phyloP scores from a whole-genome alignment of 2,797 vertebrate species.

The Bradypodion pumilum region DNA sequence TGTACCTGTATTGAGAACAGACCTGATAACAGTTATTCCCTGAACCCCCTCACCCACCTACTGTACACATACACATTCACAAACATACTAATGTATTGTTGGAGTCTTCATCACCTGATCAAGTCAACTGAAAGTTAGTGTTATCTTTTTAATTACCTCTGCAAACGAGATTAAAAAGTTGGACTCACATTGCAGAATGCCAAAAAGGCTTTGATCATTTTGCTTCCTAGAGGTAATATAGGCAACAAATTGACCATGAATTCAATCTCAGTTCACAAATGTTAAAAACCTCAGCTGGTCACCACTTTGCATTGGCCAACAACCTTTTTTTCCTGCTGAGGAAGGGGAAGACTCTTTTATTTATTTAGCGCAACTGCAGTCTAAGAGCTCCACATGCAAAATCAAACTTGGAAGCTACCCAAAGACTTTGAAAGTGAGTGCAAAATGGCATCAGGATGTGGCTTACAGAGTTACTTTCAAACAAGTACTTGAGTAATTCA shows the following conservation, averaged over 20 bases:
- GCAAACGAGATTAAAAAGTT: slow-evolving; percentile 25
- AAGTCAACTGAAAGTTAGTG: not conserved
- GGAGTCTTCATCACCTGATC: not conserved
- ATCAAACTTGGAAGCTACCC: slow-evolving; percentile 22
- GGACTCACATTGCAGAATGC: slow-evolving; percentile 25
- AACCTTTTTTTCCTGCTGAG: slow-evolving; percentile 5
- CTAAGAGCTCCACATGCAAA: slow-evolving; percentile 42
- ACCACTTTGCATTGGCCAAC: slow-evolving; percentile 24
- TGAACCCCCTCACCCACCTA: too few species aligned
- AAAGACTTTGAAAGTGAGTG: slow-evolving; percentile 23
- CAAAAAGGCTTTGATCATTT: slow-evolving; percentile 22
- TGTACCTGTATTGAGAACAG: not conserved
- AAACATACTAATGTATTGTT: not conserved
- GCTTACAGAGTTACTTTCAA: slow-evolving; percentile 12
- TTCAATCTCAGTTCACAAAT: slow-evolving; percentile 20
- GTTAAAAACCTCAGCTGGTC: slow-evolving; percentile 2
- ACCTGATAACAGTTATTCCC: not conserved
- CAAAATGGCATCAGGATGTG: not conserved
- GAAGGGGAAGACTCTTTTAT: slow-evolving; percentile 27
- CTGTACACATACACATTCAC: not conserved
- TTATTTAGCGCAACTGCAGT: slow-evolving; percentile 13
- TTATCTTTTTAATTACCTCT: slow-evolving; percentile 15
- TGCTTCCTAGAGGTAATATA: slow-evolving; percentile 10
- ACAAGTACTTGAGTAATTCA: slow-evolving; percentile 3
- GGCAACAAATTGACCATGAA: not conserved